Evolutionary conservation across 2,113 vertebrate genomes (phyloP).

Genomic region (Grallaria varia): DNA sequence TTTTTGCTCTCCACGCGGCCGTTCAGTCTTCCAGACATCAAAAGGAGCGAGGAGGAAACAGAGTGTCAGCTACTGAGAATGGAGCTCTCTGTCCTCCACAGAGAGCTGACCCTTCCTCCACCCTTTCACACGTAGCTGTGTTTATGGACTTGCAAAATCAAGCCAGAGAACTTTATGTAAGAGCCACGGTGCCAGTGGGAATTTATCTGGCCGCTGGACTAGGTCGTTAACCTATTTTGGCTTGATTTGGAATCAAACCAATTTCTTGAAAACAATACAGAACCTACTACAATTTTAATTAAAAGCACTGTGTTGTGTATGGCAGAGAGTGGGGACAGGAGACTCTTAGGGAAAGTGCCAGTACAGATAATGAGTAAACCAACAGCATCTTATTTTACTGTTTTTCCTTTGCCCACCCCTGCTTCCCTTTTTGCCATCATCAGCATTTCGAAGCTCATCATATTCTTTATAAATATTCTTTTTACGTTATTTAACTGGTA

Average conservation of each 20-base stretch:
- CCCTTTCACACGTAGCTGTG: background rate
- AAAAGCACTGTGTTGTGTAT: background rate
- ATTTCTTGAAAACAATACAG: background rate
- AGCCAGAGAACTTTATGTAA: background rate
- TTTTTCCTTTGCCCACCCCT: background rate
- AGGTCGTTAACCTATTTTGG: background rate
- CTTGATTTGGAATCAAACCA: background rate
- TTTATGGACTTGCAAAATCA: background rate
- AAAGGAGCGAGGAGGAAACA: conserved; percentile 47
- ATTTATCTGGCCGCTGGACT: background rate
- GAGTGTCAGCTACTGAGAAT: conserved; percentile 12
- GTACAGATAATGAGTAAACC: conserved; percentile 61
- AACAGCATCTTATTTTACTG: background rate
- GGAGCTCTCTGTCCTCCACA: background rate
- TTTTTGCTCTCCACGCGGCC: conserved; percentile 34
- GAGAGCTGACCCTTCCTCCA: conserved; percentile 22
- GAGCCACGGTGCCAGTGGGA: background rate
- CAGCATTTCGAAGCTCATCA: background rate
- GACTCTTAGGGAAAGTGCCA: conserved; percentile 58
- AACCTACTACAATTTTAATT: background rate
- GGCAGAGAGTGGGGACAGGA: background rate
- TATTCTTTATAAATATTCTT: background rate
- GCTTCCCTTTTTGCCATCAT: background rate
- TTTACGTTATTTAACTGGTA: too few species aligned
- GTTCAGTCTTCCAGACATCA: conserved; percentile 36